A percentile compares a stretch with the other conserved stretches of the same genome.
phyloP scores from a whole-genome alignment of 2,113 vertebrate species.

The Talpa occidentalis region DNA sequence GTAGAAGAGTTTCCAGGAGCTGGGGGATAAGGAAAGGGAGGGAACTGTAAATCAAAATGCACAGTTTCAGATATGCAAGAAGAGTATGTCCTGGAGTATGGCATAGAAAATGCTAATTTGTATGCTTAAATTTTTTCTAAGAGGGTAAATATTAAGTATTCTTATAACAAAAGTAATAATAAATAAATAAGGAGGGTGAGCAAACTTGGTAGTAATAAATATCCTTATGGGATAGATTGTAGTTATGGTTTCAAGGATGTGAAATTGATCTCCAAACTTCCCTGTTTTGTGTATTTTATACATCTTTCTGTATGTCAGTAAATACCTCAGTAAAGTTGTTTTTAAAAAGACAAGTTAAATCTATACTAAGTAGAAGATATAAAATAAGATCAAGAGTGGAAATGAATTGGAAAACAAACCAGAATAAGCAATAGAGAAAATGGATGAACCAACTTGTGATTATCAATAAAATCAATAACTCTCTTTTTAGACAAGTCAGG shows the following conservation, averaged over 20 bases:
- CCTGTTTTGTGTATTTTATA: background rate
- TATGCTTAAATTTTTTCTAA: background rate
- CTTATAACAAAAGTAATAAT: background rate
- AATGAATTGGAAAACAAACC: conserved; percentile 10
- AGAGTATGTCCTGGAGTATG: background rate
- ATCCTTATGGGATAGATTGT: background rate
- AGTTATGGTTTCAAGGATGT: background rate
- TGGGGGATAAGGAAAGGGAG: background rate
- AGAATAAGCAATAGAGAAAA: background rate
- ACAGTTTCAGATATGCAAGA: background rate
- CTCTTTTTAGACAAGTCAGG: background rate
- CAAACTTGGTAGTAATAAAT: background rate
- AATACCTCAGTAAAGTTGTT: background rate
- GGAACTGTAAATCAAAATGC: background rate
- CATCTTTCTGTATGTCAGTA: background rate
- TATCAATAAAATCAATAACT: background rate
- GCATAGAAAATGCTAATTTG: background rate
- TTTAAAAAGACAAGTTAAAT: background rate
- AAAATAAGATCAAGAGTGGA: background rate
- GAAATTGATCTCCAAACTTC: background rate
- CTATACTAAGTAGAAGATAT: background rate
- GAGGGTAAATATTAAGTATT: background rate
- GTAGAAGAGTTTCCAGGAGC: background rate
- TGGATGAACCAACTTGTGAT: background rate
- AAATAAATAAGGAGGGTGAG: background rate